Evolutionary conservation across 2,888 invertebrate genomes (phyloP).

Genomic region (Nasonia oneida): DNA sequence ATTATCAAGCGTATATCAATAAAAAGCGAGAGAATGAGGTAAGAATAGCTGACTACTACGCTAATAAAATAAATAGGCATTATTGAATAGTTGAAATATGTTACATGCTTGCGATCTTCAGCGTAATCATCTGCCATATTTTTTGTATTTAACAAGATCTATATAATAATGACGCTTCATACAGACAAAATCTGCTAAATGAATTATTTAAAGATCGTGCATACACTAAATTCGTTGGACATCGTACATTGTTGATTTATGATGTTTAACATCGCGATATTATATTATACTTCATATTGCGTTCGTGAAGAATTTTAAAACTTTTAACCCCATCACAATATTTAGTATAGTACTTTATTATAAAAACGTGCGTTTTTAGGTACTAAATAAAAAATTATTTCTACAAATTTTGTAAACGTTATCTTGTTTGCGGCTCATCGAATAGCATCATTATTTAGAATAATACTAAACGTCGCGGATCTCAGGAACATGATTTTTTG

Average conservation of each 20-base stretch:
- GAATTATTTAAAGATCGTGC: not conserved
- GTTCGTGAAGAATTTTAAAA: not conserved
- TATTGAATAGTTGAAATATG: slow-evolving; percentile 35
- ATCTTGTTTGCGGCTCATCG: not conserved
- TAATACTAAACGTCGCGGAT: slow-evolving; percentile 29
- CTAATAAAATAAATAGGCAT: slow-evolving; percentile 23
- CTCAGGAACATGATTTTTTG: slow-evolving; percentile 44
- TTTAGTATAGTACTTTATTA: not conserved
- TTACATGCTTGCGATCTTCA: slow-evolving; percentile 14
- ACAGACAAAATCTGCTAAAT: not conserved
- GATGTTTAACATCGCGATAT: not conserved
- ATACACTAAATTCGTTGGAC: not conserved
- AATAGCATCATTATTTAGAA: slow-evolving; percentile 3
- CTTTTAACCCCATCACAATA: not conserved
- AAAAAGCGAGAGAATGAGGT: slow-evolving; percentile 21
- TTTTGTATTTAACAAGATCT: slow-evolving; percentile 21
- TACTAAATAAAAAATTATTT: not conserved
- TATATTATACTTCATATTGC: not conserved
- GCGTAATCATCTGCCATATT: slow-evolving; percentile 28
- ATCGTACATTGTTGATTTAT: not conserved
- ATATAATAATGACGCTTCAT: not conserved
- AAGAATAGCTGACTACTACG: not conserved
- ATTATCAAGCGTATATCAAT: not conserved
- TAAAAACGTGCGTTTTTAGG: not conserved
- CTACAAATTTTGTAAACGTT: not conserved